Base-by-base conservation (phyloP, 2,888 invertebrate genomes). In the Desoria tigrina region DNA sequence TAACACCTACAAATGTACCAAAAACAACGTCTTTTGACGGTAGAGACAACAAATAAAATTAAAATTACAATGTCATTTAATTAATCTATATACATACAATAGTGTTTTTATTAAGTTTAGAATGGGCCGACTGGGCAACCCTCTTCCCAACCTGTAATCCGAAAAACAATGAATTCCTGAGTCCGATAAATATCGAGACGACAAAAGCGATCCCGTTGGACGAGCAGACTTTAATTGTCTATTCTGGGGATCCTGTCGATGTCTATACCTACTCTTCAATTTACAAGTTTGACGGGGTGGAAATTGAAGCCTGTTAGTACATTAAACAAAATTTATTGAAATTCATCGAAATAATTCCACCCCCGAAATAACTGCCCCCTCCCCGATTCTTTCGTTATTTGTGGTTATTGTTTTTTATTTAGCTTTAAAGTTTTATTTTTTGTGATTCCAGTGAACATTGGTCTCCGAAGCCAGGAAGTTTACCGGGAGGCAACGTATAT, bases 161-260 rank as follows among this genome's bases (percentile, higher is more conserved):
- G 11, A 45, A 21, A 4, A 65, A 27, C 2, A 70, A 70, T 54
- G 23, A 27, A 7, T 45, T 28, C 37, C 27, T 23, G 7, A 60
- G 62, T 28, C 70, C 70, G 0, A 54, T 70, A 7, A 45, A 56
- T n/a, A 70, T 70, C n/a, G 37, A 42, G 7, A 60, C 63, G 1
- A 49, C 18, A 1, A n/a, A n/a, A 1, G 65, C 26, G 1, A 18
- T 57, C 18, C 16, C 14, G 14, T 54, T 27, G 1, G 21, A 59
- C 14, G 16, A 61, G 32, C 45, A 42, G 32, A 28, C 65, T 0
- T 26, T 70, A 1, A 49, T 65, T 23, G 49, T 70, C 3, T 55
- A 67, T 37, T 61, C 67, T 9, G 28, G 42, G 14, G 14, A 14
- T 11, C 66, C 70, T 7, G 23, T 16, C 1, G 54, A 56, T n/a